These are phyloP conservation scores for Anas platyrhynchos DNA, from an alignment of 2,113 vertebrate genomes.

Conservation along the genomic window DNA sequence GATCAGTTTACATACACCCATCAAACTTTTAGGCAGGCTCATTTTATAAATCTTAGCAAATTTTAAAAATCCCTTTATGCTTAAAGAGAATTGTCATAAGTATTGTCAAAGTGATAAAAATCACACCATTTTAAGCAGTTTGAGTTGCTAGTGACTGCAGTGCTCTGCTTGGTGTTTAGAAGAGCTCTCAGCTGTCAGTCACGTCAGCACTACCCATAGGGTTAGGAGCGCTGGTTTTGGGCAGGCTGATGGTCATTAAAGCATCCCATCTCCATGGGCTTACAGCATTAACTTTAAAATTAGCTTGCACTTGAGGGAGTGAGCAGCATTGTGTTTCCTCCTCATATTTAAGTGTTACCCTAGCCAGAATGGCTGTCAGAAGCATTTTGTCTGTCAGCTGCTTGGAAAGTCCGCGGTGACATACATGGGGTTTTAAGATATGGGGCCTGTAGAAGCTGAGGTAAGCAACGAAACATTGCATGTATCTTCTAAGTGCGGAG, in stretches of 20 bases:
- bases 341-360: background rate
- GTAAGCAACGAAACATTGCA: background rate
- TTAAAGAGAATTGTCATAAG: constrained; percentile 3
- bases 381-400: background rate
- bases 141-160: background rate
- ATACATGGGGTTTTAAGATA: background rate
- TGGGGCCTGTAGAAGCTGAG: background rate
- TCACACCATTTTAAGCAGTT: constrained; percentile 19
- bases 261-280: background rate
- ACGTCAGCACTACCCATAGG: background rate
- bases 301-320: background rate
- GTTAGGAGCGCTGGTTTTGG: constrained; percentile 6
- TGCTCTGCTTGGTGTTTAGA: constrained; percentile 11
- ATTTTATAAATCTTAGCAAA: constrained; percentile 24
- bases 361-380: background rate
- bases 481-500: background rate
- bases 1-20: background rate
- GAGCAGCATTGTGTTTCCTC: constrained; percentile 27
- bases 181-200: constrained; percentile 38
- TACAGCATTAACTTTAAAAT: constrained; percentile 26
- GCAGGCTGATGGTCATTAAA: constrained; percentile 30
- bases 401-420: background rate
- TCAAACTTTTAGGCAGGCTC: background rate
- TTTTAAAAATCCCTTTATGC: constrained; percentile 7
- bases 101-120: constrained; percentile 56